Base-by-base conservation (phyloP, 2,113 vertebrate genomes). In the Nycticorax nycticorax region DNA sequence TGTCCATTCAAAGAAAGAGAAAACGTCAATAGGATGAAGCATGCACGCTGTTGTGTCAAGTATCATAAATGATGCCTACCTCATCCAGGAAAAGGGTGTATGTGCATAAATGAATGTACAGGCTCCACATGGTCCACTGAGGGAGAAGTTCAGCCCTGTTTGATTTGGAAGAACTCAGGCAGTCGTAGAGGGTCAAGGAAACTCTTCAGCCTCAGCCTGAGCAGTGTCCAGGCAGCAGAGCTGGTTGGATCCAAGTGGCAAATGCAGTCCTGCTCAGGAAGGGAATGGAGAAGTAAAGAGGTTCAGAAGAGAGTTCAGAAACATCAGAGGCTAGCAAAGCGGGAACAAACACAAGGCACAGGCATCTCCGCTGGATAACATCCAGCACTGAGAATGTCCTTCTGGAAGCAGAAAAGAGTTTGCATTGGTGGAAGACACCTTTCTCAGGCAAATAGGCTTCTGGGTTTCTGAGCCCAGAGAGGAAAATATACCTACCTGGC, bases 291-390 rank as follows among this genome's bases (percentile, higher is more conserved):
- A 53, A 21, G 12, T 26, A 32, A 81, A 59, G 28, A 69, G 12
- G 8, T 45, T 71, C 52, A 13, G 5, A 48, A 22, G 2, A 74
- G 20, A 39, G 30, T 52, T 75, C 56, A 56, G 45, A 52, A 88
- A 56, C 24, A 56, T 21, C 32, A 28, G 50, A 55, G 24, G 9
- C 27, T 50, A 45, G 9, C 43, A 82, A 39, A 73, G 16, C 15
- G 37, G 43, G 12, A 21, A 30, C 6, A 14, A 53, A 30, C 9
- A 43, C 13, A 73, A 57, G 15, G 15, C 17, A 48, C 9, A 43
- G 19, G 7, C 8, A 0, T 19, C n/a, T 83, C 28, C 1, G 4
- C 24, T 41, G 14, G 26, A 3, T n/a, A 35, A 35, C 19, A 59
- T 64, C 10, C n/a, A 41, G 6, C 32, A 43, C 12, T 47, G 23